Conservation (phyloP, 2,888 invertebrate genomes). For the Sceliomorpha sp. region DNA sequence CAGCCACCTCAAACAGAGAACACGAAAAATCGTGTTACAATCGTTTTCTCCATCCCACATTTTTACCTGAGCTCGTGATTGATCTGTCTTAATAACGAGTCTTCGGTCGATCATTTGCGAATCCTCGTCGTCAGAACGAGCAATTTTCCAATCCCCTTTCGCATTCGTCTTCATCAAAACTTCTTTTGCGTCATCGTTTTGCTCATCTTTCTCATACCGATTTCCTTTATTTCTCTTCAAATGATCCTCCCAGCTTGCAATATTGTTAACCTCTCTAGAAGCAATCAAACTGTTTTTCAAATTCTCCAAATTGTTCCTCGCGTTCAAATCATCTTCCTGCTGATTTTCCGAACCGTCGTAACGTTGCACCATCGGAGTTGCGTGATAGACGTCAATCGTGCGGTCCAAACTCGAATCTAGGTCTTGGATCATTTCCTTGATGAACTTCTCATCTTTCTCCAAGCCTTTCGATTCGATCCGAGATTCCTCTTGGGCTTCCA, state of each 20-base stretch:
- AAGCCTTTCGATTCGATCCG: conserved; percentile 59
- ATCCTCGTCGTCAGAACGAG: conserved; percentile 21
- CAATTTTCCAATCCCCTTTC: conserved; percentile 33
- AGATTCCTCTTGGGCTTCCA: conserved; percentile 71
- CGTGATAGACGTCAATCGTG: conserved; percentile 67
- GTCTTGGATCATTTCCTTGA: conserved; percentile 68
- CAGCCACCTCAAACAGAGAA: too few species aligned
- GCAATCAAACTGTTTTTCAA: too few species aligned
- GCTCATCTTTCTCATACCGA: conserved; percentile 27
- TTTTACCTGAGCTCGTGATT: conserved; percentile 36
- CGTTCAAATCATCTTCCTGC: conserved; percentile 53
- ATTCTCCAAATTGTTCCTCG: conserved; percentile 49
- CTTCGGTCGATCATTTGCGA: conserved; percentile 2
- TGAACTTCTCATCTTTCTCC: conserved; percentile 64
- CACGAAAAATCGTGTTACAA: too few species aligned
- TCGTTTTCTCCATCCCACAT: not conserved
- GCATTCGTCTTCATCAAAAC: conserved; percentile 26
- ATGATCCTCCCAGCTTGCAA: too few species aligned
- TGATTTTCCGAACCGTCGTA: conserved; percentile 35
- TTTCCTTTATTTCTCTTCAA: conserved; percentile 26
- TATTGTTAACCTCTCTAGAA: too few species aligned
- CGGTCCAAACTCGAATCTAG: conserved; percentile 65
- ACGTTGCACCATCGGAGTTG: conserved; percentile 63
- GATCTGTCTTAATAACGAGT: not conserved
- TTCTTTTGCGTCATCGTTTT: conserved; percentile 29